Percentiles rank a stretch among this genome's conserved stretches.
Evolutionary conservation across 2,888 invertebrate species (phyloP).

Genomic region (Idaea aversata): DNA sequence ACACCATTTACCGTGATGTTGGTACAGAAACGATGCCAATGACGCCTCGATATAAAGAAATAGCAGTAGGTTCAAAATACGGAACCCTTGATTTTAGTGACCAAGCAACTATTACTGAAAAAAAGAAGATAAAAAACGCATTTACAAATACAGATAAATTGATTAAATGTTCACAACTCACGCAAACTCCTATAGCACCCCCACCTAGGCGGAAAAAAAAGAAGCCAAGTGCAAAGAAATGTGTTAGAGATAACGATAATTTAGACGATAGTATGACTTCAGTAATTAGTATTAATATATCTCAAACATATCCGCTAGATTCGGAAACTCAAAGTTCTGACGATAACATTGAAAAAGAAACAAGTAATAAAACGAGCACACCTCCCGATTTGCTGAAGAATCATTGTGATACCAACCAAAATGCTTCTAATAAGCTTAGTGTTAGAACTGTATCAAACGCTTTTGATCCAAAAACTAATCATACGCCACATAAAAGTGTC

Average conservation of each 20-base stretch:
- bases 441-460: background rate
- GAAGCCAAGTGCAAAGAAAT: slow-evolving; percentile 23
- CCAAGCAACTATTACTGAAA: slow-evolving; percentile 58
- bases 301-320: slow-evolving; percentile 72
- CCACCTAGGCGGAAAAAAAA: slow-evolving; percentile 61
- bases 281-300: slow-evolving; percentile 81
- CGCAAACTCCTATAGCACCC: slow-evolving; percentile 59
- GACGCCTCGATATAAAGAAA: slow-evolving; percentile 73
- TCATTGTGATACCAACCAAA: slow-evolving; percentile 48
- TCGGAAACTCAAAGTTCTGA: slow-evolving; percentile 72
- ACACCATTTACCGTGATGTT: slow-evolving; percentile 53
- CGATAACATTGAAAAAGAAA: slow-evolving; percentile 50
- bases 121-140: slow-evolving; percentile 32
- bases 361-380: slow-evolving; percentile 42
- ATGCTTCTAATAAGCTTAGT: slow-evolving; percentile 18
- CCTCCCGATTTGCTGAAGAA: slow-evolving; percentile 82
- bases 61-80: slow-evolving; percentile 59
- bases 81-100: slow-evolving; percentile 55
- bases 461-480: slow-evolving; percentile 8
- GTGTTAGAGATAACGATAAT: slow-evolving; percentile 27
- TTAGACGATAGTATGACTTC: slow-evolving; percentile 58
- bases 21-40: slow-evolving; percentile 66
- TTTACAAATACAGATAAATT: background rate
- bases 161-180: slow-evolving; percentile 29
- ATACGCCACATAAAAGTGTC: slow-evolving; percentile 17